Evolutionary conservation across 2,113 vertebrate species (phyloP), one percentile per base, ranked within the genome.

Genomic region (Varanus komodoensis): DNA sequence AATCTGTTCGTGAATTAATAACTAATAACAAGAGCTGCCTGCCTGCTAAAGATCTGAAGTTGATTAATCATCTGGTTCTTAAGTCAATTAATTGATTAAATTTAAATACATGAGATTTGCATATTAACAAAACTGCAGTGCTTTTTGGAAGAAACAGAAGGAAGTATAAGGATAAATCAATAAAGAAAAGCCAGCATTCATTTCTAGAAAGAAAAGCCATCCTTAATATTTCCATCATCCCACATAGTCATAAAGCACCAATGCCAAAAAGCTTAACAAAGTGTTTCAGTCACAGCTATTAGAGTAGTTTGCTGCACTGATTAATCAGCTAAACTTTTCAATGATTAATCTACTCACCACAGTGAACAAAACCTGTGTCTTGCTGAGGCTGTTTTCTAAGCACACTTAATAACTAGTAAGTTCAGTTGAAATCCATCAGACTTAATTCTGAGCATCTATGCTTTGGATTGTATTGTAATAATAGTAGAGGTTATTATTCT

Each of bases 41-140:
- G 34, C 87, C 32, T 93, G 78, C 81, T 82, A 84, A 84, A 84
- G 38, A 89, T 89, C 71, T 89, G 73, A 89, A 77, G 57, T 68
- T 78, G 71, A 89, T 78, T 89, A 84, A 89, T 84, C 29, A 84
- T 34, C 44, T 61, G 61, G 71, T 44, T 89, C 84, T 67, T 48
- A 83, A 77, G 38, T 89, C 88, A 48, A 34, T 77, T 67, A 67
- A 89, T 75, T 89, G 81, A 84, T 83, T 77, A 38, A 0, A 78
- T 84, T 84, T 77, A 84, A 89, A 84, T 84, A 77, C 50, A 84
- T 82, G 15, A 61, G 23, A 89, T 68, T 78, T 52, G 38, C 82
- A 84, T 89, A 67, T 89, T 84, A 68, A 50, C 7, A 50, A 84
- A 50, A 17, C 23, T 27, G 32, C 61, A 69, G 19, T 32, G 44